Evolutionary conservation across 2,888 invertebrate species (phyloP).

Genomic region (Choristoneura rosaceana): DNA sequence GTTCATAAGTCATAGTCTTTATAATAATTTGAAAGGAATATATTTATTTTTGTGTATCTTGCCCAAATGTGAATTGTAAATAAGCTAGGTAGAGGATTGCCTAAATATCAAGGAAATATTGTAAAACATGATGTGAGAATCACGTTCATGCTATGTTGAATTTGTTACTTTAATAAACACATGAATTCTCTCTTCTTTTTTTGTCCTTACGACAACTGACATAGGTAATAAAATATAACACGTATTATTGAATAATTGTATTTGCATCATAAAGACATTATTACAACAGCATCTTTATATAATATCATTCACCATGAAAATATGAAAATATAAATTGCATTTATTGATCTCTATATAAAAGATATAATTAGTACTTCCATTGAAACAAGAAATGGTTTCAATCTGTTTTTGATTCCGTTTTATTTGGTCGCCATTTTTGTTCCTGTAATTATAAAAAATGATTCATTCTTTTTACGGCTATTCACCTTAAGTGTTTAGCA

Average conservation of each 20-base stretch:
- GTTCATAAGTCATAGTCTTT: slow-evolving; percentile 1
- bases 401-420: slow-evolving; percentile 73
- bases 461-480: slow-evolving; percentile 10
- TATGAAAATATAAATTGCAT: slow-evolving; percentile 59
- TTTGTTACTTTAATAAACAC: slow-evolving; percentile 40
- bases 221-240: slow-evolving; percentile 49
- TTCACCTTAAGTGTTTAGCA: neutral
- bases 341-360: slow-evolving; percentile 46
- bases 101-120: slow-evolving; percentile 5
- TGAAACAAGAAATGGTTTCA: slow-evolving; percentile 51
- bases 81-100: slow-evolving; percentile 6
- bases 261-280: slow-evolving; percentile 60
- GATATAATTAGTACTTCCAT: slow-evolving; percentile 59
- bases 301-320: slow-evolving; percentile 58
- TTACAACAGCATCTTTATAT: slow-evolving; percentile 64
- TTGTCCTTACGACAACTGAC: neutral
- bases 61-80: slow-evolving; percentile 17
- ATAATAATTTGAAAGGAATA: slow-evolving; percentile 1
- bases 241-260: slow-evolving; percentile 64
- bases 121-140: slow-evolving; percentile 39
- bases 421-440: slow-evolving; percentile 82
- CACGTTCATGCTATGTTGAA: slow-evolving; percentile 13
- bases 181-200: slow-evolving; percentile 14
- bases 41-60: slow-evolving; percentile 10
- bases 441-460: slow-evolving; percentile 69